Conservation (phyloP, 2,888 invertebrate species). For the Apoda limacodes region DNA sequence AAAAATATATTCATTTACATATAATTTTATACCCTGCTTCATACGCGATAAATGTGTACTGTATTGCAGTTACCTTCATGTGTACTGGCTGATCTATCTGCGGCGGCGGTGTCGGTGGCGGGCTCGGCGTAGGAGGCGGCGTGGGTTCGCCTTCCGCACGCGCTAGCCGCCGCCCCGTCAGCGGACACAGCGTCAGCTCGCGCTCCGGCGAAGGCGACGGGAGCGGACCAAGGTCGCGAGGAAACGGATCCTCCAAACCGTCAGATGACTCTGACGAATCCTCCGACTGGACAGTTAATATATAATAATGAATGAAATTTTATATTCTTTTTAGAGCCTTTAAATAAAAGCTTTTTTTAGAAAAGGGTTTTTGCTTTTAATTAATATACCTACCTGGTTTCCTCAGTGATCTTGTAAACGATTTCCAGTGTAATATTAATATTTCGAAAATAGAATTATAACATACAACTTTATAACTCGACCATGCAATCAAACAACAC, state of each 20-base stretch:
- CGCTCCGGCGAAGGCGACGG: constrained; percentile 73
- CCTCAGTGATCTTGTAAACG: no score
- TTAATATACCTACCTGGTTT: no score
- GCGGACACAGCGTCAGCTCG: constrained; percentile 75
- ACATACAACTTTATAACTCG: no score
- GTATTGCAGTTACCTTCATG: constrained; percentile 43
- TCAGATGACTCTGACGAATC: constrained; percentile 66
- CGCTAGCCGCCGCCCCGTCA: constrained; percentile 49
- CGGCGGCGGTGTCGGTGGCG: constrained; percentile 35
- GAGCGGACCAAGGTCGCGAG: constrained; percentile 51
- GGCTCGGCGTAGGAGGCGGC: constrained; percentile 66
- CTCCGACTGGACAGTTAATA: constrained; percentile 38
- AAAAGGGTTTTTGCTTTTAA: no score
- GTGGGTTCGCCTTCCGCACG: constrained; percentile 74
- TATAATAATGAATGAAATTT: no score
- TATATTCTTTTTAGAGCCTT: no score
- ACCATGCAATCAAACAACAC: no score
- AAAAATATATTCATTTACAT: background rate
- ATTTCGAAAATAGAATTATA: no score
- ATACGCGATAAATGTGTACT: no score
- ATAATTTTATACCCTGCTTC: background rate
- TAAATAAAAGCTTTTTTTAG: no score
- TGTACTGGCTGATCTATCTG: constrained; percentile 44
- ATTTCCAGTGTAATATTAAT: no score
- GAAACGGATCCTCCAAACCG: constrained; percentile 74